Base-by-base conservation (phyloP, 2,888 invertebrate genomes). In the Drosophila prolongata region DNA sequence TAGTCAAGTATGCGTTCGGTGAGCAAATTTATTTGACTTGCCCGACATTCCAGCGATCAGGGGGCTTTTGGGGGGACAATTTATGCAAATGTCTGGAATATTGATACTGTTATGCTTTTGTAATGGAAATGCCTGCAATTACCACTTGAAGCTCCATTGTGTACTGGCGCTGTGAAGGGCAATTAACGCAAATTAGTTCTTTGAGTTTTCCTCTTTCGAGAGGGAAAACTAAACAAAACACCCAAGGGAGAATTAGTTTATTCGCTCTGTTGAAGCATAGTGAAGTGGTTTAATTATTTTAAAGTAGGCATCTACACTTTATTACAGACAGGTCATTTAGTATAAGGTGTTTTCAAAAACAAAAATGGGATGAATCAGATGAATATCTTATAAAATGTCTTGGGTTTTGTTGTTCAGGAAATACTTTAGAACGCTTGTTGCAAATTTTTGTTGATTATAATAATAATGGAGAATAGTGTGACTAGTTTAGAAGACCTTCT, bases 11-110 rank as follows among this genome's bases (percentile, higher is more conserved):
- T 68, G 71, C 65, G 73, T 66, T 83, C 69, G 49, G 71, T 42
- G 38, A 54, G 43, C 59, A 73, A 71, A 80, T 87, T 84, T 83
- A 87, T 87, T 72, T 62, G 76, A 65, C 72, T 86, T 50, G 76
- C 75, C 75, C 66, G 81, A 54, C 74, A 76, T 71, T 68, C 56
- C 58, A 44, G 43, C 77, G 61, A 65, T 76, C 66, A 55, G 59
- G 38, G 50, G 50, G 40, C 42, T 16, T 40, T 27, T 24, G 24
- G 40, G 44, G 37, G 53, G 19, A 56, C 60, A 43, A 74, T 58
- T 75, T 61, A 56, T 67, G 75, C 59, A 69, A 72, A 72, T 72
- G 55, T 14, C 52, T 47, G 75, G 62, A 46, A 66, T 59, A 69
- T 67, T 62, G 47, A 66, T 67, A 75, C 69, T 81, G 67, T 74